Evolutionary conservation across 2,888 invertebrate species (phyloP).

Genomic region (Aethes cnicana): DNA sequence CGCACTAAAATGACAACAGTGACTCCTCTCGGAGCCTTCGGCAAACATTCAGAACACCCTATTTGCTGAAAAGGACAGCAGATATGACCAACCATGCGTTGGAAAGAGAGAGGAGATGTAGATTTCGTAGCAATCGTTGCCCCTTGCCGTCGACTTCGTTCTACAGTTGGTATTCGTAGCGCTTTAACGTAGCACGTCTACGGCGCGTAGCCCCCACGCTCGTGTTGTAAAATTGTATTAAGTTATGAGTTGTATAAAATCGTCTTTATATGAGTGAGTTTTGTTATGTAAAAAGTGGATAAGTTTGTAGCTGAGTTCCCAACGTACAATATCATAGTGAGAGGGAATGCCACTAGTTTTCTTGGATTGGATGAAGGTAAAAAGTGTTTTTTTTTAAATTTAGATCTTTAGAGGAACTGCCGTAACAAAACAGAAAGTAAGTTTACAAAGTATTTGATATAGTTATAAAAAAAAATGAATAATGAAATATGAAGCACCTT

Average conservation of each 20-base stretch:
- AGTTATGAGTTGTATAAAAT: slow-evolving; percentile 47
- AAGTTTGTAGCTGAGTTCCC: slow-evolving; percentile 67
- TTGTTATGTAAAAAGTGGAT: slow-evolving; percentile 80
- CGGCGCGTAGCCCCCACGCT: slow-evolving; percentile 40
- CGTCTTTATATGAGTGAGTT: slow-evolving; percentile 46
- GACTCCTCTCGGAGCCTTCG: slow-evolving; percentile 63
- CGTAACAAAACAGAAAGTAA: not conserved
- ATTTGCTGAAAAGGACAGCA: slow-evolving; percentile 48
- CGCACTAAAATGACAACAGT: slow-evolving; percentile 65
- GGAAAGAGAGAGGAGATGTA: slow-evolving; percentile 37
- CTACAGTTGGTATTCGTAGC: slow-evolving; percentile 61
- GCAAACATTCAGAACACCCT: slow-evolving; percentile 62
- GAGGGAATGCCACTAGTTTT: slow-evolving; percentile 69
- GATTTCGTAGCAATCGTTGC: slow-evolving; percentile 34
- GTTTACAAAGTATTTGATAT: too few relatives aligned
- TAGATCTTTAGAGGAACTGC: too few relatives aligned
- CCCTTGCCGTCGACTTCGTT: too few relatives aligned
- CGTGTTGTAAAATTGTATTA: slow-evolving; percentile 30
- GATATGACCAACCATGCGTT: slow-evolving; percentile 34
- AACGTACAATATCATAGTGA: slow-evolving; percentile 80
- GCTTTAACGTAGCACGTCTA: slow-evolving; percentile 62
- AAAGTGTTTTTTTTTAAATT: slow-evolving; percentile 6
- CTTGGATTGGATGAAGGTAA: slow-evolving; percentile 73
- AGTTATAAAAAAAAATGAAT: too few relatives aligned
- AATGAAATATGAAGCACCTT: too few relatives aligned